A percentile compares a stretch with the other conserved stretches of the same genome.
These are phyloP conservation scores for Calliopsis andreniformis DNA, from an alignment of 1,140 invertebrate genomes.

Conservation along the genomic window DNA sequence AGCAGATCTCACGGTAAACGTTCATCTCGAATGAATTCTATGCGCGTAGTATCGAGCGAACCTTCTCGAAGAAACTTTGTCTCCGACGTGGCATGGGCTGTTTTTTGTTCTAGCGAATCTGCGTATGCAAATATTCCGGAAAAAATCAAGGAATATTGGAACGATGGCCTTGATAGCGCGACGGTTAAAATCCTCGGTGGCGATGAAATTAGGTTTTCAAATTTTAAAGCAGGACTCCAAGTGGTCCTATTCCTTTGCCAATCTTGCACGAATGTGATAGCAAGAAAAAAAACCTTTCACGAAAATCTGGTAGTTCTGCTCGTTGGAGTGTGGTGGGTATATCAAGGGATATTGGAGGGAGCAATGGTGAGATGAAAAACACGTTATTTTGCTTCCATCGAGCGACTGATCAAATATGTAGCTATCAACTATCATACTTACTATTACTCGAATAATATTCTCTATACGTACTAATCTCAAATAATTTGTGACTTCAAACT, in stretches of 20 bases:
- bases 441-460: no score
- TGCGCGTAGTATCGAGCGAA: not conserved
- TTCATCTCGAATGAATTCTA: not conserved
- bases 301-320: not conserved
- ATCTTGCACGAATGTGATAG: not conserved
- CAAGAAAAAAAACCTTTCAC: constrained; percentile 4
- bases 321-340: not conserved
- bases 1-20: not conserved
- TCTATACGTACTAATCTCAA: no score
- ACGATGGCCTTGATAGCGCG: not conserved
- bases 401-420: no score
- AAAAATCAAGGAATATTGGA: constrained; percentile 29
- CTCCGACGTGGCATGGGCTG: not conserved
- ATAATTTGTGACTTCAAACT: no score
- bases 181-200: constrained; percentile 1
- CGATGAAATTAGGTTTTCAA: constrained; percentile 42
- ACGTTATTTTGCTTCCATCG: no score
- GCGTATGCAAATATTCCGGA: constrained; percentile 19
- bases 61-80: not conserved
- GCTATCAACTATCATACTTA: no score
- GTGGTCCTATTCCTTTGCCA: not conserved
- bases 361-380: no score
- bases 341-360: constrained; percentile 10
- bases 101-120: constrained; percentile 8
- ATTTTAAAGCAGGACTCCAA: constrained; percentile 9